Conservation (phyloP, 2,888 invertebrate genomes). For the Bimastos eiseni region DNA sequence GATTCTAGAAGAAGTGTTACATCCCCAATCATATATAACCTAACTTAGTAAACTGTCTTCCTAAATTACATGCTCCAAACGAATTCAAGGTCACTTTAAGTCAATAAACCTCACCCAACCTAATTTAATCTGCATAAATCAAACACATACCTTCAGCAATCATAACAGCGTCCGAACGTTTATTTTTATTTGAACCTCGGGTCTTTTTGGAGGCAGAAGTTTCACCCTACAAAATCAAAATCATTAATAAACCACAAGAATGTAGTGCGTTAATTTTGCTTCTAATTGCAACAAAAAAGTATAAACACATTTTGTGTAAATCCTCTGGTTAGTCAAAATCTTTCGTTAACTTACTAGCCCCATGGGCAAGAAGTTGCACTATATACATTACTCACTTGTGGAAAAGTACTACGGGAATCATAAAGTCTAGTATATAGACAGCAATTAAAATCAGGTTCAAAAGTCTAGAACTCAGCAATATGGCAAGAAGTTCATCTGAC, state of each 20-base stretch:
- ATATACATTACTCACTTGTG: too few relatives aligned
- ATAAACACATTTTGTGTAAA: background rate
- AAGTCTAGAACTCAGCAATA: background rate
- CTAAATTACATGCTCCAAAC: background rate
- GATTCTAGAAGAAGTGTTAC: too few relatives aligned
- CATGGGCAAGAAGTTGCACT: too few relatives aligned
- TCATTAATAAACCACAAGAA: background rate
- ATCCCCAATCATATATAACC: background rate
- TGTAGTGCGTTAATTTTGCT: background rate
- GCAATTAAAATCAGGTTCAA: too few relatives aligned
- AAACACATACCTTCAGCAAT: background rate
- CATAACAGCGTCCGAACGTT: constrained; percentile 14
- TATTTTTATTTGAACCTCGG: background rate
- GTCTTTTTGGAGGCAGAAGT: background rate
- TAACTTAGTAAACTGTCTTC: background rate
- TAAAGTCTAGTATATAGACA: too few relatives aligned
- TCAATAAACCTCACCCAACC: background rate
- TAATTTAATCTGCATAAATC: background rate
- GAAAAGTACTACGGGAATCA: too few relatives aligned
- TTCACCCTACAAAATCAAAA: background rate
- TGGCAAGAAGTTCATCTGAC: background rate
- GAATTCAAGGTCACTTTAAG: background rate
- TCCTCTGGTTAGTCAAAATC: background rate
- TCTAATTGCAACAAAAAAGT: background rate
- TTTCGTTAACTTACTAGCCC: too few relatives aligned